Conservation (phyloP, 1,140 invertebrate genomes). For the Bicyclus anynana region DNA sequence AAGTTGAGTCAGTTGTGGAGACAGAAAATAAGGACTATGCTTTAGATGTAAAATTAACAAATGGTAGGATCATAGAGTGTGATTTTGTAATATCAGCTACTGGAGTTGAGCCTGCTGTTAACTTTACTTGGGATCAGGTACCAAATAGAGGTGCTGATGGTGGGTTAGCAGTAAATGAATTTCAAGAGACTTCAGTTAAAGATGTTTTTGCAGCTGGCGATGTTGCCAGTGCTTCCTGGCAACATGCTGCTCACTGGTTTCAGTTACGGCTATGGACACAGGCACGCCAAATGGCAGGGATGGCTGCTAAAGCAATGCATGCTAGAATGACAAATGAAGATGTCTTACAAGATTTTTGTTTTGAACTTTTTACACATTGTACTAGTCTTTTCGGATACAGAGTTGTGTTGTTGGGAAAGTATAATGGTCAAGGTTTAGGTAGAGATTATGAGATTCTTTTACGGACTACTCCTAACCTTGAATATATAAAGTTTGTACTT, state of each 20-base stretch:
- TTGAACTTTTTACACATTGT: conserved; percentile 98
- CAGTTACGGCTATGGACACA: conserved; percentile 99
- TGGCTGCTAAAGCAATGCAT: conserved; percentile 94
- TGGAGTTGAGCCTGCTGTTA: conserved; percentile 88
- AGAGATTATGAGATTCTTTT: conserved; percentile 92
- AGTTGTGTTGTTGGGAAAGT: conserved; percentile 95
- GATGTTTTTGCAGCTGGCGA: conserved; percentile 97
- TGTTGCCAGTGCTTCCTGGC: conserved; percentile 90
- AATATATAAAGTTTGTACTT: conserved; percentile 95
- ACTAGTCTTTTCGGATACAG: conserved; percentile 97
- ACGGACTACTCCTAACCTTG: conserved; percentile 88
- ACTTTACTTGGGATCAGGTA: conserved; percentile 76
- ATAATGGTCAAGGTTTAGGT: conserved; percentile 93
- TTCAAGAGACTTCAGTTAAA: conserved; percentile 87
- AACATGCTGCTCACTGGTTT: conserved; percentile 91
- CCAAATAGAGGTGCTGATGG: conserved; percentile 83
- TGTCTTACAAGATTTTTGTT: conserved; percentile 93
- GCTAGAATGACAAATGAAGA: conserved; percentile 80
- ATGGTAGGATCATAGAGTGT: conserved; percentile 87
- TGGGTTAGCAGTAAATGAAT: conserved; percentile 89
- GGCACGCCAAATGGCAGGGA: conserved; percentile 97
- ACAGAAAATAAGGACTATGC: conserved; percentile 78
- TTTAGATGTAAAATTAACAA: conserved; percentile 85
- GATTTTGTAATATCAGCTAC: conserved; percentile 98
- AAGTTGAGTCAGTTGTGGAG: conserved; percentile 79